A percentile compares a stretch with the other conserved stretches of the same genome.
These are phyloP conservation scores for Cynaeus angustus DNA, from an alignment of 2,888 invertebrate species.

Conservation along the genomic window DNA sequence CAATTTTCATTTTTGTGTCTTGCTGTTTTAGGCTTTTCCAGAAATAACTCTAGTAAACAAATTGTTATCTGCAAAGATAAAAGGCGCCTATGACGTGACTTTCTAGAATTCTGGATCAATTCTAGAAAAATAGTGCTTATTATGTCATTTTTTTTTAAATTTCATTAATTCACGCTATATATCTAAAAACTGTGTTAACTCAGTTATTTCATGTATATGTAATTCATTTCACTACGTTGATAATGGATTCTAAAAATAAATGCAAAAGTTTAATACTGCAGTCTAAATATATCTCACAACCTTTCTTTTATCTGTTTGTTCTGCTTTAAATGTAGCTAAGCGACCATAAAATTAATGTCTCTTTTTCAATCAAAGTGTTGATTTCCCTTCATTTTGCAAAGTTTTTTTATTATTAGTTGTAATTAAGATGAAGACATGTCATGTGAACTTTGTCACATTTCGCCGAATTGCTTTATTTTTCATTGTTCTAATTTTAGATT, in stretches of 20 bases:
- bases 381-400: background rate
- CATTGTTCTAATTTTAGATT: conserved; percentile 18
- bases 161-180: no score
- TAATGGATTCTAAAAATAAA: conserved; percentile 35
- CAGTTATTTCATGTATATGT: background rate
- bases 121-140: background rate
- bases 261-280: conserved; percentile 30
- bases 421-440: background rate
- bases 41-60: conserved; percentile 6
- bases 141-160: no score
- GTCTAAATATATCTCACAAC: conserved; percentile 27
- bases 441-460: conserved; percentile 19
- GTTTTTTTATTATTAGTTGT: background rate
- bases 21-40: conserved; percentile 10
- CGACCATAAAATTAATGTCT: background rate
- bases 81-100: background rate
- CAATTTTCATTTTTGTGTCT: background rate
- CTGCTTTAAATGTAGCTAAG: background rate
- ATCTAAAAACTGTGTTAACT: background rate
- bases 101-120: background rate
- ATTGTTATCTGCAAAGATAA: background rate
- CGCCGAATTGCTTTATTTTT: conserved; percentile 13
- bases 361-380: conserved; percentile 1
- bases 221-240: conserved; percentile 20
- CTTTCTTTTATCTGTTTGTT: conserved; percentile 21